Evolutionary conservation across 2,797 vertebrate species (phyloP).

Genomic region (Muraenolepis orangiensis): DNA sequence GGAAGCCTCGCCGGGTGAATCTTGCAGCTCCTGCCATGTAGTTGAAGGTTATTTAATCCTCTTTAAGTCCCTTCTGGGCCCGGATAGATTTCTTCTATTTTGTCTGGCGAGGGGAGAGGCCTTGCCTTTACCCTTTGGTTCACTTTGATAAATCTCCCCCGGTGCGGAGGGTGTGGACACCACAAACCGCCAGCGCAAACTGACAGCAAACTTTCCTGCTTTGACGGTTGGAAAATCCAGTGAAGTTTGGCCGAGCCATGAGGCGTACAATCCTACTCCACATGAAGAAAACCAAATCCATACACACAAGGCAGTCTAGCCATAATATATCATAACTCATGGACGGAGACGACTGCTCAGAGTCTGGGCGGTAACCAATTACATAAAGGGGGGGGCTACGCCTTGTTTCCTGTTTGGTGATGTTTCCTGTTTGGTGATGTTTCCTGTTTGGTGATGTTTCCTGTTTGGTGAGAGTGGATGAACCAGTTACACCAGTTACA

Average conservation of each 20-base stretch:
- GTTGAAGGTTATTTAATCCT: constrained; percentile 59
- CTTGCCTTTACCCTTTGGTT: constrained; percentile 29
- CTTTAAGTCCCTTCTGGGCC: constrained; percentile 32
- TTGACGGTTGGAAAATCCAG: background rate
- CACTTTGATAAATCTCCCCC: constrained; percentile 18
- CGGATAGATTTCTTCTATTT: constrained; percentile 39
- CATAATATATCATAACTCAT: too few species aligned
- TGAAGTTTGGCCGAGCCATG: too few species aligned
- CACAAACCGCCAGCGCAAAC: constrained; percentile 3
- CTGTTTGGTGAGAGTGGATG: too few species aligned
- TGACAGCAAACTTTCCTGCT: constrained; percentile 6
- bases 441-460: too few species aligned
- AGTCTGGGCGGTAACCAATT: background rate
- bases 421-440: too few species aligned
- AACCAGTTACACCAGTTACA: too few species aligned
- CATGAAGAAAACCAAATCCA: too few species aligned
- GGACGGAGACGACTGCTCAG: too few species aligned
- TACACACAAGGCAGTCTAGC: too few species aligned
- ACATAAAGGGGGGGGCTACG: too few species aligned
- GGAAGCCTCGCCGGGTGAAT: constrained; percentile 35
- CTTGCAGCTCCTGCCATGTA: constrained; percentile 36
- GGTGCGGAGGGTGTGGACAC: constrained; percentile 25
- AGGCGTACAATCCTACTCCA: too few species aligned
- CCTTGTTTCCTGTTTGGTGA: too few species aligned
- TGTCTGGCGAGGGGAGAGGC: constrained; percentile 40